A percentile compares a stretch with the other conserved stretches of the same genome.
phyloP scores from a whole-genome alignment of 2,888 invertebrate genomes.

The Cataglyphis altisquamis region DNA sequence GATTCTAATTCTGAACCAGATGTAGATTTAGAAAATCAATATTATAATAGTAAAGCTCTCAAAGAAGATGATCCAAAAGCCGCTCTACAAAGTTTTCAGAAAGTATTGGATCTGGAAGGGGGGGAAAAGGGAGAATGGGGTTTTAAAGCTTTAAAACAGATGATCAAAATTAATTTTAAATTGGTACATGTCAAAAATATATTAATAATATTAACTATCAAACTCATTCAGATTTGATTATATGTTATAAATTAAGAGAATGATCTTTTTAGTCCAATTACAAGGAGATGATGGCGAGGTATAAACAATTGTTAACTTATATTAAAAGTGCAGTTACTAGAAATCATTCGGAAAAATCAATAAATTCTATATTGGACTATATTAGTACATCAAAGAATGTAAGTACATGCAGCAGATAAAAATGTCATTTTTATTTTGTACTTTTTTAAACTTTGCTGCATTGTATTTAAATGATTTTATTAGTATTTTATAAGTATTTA shows the following conservation, averaged over 20 bases:
- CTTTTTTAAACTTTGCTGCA: constrained; percentile 6
- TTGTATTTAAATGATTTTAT: background rate
- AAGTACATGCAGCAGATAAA: constrained; percentile 83
- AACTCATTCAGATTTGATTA: background rate
- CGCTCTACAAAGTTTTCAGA: constrained; percentile 97
- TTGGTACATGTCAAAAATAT: constrained; percentile 89
- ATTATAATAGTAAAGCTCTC: constrained; percentile 99
- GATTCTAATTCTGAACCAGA: constrained; percentile 99
- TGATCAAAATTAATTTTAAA: constrained; percentile 99
- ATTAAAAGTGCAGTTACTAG: constrained; percentile 99
- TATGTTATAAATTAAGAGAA: background rate
- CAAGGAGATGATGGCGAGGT: constrained; percentile 97
- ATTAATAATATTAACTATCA: background rate
- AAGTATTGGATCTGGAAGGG: constrained; percentile 98
- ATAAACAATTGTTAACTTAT: constrained; percentile 98
- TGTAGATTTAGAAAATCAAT: constrained; percentile 99
- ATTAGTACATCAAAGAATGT: constrained; percentile 99
- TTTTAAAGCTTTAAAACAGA: constrained; percentile 99
- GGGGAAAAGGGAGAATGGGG: constrained; percentile 99
- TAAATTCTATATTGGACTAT: constrained; percentile 99
- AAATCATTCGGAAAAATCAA: constrained; percentile 99
- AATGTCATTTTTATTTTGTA: constrained; percentile 35
- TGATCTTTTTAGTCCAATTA: constrained; percentile 91
- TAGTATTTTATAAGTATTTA: background rate
- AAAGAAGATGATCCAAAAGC: constrained; percentile 98